A percentile compares a stretch with the other conserved stretches of the same genome.
phyloP scores from a whole-genome alignment of 2,797 vertebrate genomes.

The Gymnothorax reevesii region DNA sequence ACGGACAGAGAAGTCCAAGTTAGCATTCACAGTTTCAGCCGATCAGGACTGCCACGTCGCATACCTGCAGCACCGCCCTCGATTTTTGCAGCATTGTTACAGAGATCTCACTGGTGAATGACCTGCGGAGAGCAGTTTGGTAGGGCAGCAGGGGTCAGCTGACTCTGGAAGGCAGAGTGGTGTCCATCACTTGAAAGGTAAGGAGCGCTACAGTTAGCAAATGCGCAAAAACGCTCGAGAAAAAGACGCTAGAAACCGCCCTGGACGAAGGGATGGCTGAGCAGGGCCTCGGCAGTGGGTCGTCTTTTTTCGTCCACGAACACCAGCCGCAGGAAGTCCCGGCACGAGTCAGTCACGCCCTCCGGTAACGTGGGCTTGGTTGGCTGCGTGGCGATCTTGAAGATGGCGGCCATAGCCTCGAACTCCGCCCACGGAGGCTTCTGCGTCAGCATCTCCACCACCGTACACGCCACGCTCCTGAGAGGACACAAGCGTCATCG shows the following conservation, averaged over 20 bases:
- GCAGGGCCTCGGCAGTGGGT: conserved; percentile 83
- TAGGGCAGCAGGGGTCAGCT: conserved; percentile 40
- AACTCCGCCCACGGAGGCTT: conserved; percentile 92
- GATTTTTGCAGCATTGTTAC: not conserved
- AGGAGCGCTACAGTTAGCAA: conserved; percentile 46
- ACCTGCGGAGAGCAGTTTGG: not conserved
- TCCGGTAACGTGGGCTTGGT: conserved; percentile 87
- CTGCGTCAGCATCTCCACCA: conserved; percentile 93
- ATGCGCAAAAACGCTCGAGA: conserved; percentile 14
- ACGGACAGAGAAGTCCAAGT: not conserved
- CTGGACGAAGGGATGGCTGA: conserved; percentile 83
- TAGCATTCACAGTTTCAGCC: conserved; percentile 10
- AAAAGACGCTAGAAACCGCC: conserved; percentile 75
- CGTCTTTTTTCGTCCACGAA: conserved; percentile 90
- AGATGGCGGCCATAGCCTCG: conserved; percentile 93
- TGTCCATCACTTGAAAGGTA: conserved; percentile 58
- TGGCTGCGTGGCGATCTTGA: conserved; percentile 92
- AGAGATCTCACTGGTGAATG: not conserved
- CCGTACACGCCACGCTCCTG: conserved; percentile 91
- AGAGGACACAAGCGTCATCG: conserved; percentile 3
- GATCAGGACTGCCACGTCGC: not conserved
- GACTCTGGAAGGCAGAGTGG: conserved; percentile 67
- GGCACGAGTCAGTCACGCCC: conserved; percentile 77
- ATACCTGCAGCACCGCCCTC: not conserved
- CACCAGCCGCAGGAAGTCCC: conserved; percentile 86